Evolutionary conservation across 2,797 vertebrate species (phyloP), one percentile per base, ranked within the genome.

Genomic region (Novumbra hubbsi): DNA sequence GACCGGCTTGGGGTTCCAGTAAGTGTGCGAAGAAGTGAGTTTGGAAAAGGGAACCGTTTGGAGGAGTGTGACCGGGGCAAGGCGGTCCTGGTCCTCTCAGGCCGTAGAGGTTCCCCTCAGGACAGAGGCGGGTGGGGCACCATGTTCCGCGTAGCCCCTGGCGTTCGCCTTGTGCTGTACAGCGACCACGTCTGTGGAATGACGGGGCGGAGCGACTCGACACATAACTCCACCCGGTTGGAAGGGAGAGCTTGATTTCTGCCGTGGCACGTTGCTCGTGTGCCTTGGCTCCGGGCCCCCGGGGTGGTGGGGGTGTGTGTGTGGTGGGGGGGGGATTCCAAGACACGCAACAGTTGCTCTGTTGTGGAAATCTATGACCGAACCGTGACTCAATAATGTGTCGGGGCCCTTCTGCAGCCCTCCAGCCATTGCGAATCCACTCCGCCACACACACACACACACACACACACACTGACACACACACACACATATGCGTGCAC

Each of bases 141-240:
- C 68, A 14, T 68, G 17, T 79, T 83, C 32, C 73, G 55, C 73
- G 81, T 68, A 17, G n/a, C 55, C 73, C 67, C 68, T 70, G 57
- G 81, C 34, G 17, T 77, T 76, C 15, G 30, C 57, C 8, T 63
- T 64, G n/a, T 57, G 34, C 76, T 52, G 28, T 38, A 70, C 79
- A 70, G 8, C 73, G 30, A 45, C 0, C 0, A 72, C 15, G 71
- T 50, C 55, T 63, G 68, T 41, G 9, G 17, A 34, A 24, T 50
- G 17, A 65, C 30, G 32, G 62, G 62, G 62, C 30, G 14, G 30
- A 5, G 16, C 2, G 7, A 63, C 7, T n/a, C 28, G 17, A 45
- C 45, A 16, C 55, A 60, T 11, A 11, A 38, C 41, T 76, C 78
- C 4, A 72, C 78, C 62, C 68, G 71, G 52, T 70, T 66, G 65